Evolutionary conservation across 1,140 invertebrate genomes (phyloP).

Genomic region (Goniozus legneri): DNA sequence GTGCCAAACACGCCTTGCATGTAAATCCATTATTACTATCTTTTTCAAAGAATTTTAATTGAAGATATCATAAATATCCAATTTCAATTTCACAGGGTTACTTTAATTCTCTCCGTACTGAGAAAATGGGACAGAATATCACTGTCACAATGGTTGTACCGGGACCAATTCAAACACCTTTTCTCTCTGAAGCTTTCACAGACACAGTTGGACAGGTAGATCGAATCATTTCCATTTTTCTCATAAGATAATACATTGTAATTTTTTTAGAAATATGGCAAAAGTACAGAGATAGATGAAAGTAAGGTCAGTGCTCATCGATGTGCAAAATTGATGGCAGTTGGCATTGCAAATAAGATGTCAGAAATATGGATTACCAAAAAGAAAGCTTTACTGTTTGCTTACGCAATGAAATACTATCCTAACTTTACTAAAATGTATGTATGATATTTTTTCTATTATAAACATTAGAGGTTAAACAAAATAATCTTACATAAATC

Average conservation of each 20-base stretch:
- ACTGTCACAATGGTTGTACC: slow-evolving; percentile 73
- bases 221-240: not conserved
- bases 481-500: not conserved
- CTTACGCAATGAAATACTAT: slow-evolving; percentile 65
- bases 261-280: slow-evolving; percentile 58
- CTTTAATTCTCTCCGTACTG: slow-evolving; percentile 62
- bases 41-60: not conserved
- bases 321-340: slow-evolving; percentile 69
- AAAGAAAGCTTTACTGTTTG: slow-evolving; percentile 62
- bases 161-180: slow-evolving; percentile 71
- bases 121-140: slow-evolving; percentile 61
- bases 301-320: slow-evolving; percentile 66
- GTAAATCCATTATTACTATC: slow-evolving; percentile 49
- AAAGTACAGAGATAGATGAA: slow-evolving; percentile 53
- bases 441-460: no score
- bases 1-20: slow-evolving; percentile 77
- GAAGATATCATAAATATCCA: slow-evolving; percentile 4
- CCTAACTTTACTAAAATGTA: slow-evolving; percentile 53
- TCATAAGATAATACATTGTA: slow-evolving; percentile 4
- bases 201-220: slow-evolving; percentile 59
- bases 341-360: slow-evolving; percentile 74
- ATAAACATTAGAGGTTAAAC: no score
- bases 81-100: slow-evolving; percentile 62
- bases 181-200: slow-evolving; percentile 70
- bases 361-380: slow-evolving; percentile 73